These are phyloP conservation scores for Octopus bimaculoides DNA, from an alignment of 1,140 invertebrate species.

Conservation along the genomic window DNA sequence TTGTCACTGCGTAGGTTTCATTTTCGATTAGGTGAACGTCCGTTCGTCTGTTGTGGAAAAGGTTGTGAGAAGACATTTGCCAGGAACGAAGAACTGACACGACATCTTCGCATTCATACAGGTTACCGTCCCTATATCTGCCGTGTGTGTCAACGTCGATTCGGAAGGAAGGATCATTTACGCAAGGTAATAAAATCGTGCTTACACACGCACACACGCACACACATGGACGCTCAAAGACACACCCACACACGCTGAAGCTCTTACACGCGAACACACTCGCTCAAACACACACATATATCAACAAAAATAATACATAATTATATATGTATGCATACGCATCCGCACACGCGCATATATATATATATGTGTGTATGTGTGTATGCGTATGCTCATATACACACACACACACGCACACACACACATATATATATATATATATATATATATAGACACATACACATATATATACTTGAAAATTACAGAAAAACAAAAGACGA, in stretches of 20 bases:
- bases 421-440: too few species aligned
- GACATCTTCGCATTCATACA: constrained; percentile 84
- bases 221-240: neutral
- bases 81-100: constrained; percentile 86
- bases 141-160: constrained; percentile 76
- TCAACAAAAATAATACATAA: too few species aligned
- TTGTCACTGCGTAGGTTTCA: too few species aligned
- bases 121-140: constrained; percentile 67
- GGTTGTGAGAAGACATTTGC: constrained; percentile 88
- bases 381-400: too few species aligned
- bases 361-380: too few species aligned
- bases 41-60: constrained; percentile 79
- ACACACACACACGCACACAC: too few species aligned
- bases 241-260: neutral
- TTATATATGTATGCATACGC: too few species aligned
- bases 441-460: too few species aligned
- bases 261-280: constrained; percentile 16
- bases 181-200: constrained; percentile 20
- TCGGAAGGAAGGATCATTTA: constrained; percentile 77
- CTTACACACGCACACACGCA: neutral
- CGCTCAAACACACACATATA: too few species aligned
- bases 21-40: constrained; percentile 69
- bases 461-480: too few species aligned
- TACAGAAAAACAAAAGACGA: too few species aligned
- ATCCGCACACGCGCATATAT: too few species aligned